phyloP scores from a whole-genome alignment of 2,113 vertebrate genomes.

The Lathamus discolor region DNA sequence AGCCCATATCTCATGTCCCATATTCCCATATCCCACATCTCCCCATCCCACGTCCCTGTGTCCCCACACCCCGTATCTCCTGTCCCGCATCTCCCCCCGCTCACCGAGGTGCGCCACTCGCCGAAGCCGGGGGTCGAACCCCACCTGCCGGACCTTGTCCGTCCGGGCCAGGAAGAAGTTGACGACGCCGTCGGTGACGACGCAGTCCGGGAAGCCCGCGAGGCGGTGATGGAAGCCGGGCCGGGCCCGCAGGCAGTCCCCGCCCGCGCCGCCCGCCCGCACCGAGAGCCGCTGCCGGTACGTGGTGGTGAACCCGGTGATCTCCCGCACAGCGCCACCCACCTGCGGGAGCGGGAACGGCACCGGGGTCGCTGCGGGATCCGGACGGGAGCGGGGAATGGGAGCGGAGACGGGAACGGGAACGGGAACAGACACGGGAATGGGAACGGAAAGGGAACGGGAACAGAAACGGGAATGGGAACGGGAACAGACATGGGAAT shows the following conservation, averaged over 20 bases:
- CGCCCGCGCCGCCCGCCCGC: constrained; percentile 80
- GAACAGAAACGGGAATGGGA: too few relatives aligned
- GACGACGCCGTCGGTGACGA: constrained; percentile 87
- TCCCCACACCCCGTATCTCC: too few relatives aligned
- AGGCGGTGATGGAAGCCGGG: constrained; percentile 83
- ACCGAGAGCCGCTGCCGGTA: constrained; percentile 84
- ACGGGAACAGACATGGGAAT: too few relatives aligned
- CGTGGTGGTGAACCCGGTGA: constrained; percentile 82
- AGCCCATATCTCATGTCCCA: too few relatives aligned
- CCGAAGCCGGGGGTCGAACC: constrained; percentile 85
- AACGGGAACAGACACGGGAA: too few relatives aligned
- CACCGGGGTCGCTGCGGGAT: not conserved
- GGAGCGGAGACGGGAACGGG: too few relatives aligned
- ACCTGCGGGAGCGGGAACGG: constrained; percentile 73
- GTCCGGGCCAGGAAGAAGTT: constrained; percentile 93
- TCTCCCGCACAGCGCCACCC: constrained; percentile 88
- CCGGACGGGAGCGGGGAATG: too few relatives aligned
- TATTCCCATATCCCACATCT: too few relatives aligned
- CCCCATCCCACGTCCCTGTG: too few relatives aligned
- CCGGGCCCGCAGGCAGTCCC: constrained; percentile 76
- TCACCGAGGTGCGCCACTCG: constrained; percentile 85
- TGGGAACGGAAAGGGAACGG: too few relatives aligned
- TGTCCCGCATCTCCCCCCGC: not conserved
- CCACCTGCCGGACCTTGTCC: constrained; percentile 83
- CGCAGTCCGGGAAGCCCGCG: constrained; percentile 84